Conservation (phyloP, 2,888 invertebrate genomes). For the Vanessa cardui region DNA sequence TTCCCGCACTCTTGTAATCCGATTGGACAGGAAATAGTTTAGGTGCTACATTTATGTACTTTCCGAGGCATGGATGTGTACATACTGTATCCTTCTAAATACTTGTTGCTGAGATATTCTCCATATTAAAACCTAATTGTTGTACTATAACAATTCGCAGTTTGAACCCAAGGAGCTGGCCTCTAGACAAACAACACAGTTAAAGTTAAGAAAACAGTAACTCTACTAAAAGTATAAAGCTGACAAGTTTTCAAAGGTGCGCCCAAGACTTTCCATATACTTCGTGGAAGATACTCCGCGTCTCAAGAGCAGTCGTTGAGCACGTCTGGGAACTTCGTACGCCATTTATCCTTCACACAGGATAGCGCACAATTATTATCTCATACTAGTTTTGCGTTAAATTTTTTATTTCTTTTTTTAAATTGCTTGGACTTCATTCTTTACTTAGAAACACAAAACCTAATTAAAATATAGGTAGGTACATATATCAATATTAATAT, state of each 20-base stretch:
- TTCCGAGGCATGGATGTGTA: too few species aligned
- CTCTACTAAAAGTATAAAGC: neutral
- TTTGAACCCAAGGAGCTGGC: too few species aligned
- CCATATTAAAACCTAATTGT: too few species aligned
- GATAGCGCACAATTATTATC: neutral
- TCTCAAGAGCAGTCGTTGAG: slow-evolving; percentile 26
- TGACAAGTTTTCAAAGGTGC: neutral
- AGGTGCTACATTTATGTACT: too few species aligned
- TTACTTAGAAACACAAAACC: neutral
- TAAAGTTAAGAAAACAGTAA: neutral
- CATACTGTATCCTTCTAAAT: too few species aligned
- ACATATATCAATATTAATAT: too few species aligned
- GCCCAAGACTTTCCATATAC: neutral
- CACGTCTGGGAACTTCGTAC: slow-evolving; percentile 14
- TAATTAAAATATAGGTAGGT: too few species aligned
- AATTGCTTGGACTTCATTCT: neutral
- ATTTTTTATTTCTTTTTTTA: neutral
- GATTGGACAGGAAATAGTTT: too few species aligned
- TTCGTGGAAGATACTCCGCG: neutral
- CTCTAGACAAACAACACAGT: too few species aligned
- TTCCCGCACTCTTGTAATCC: too few species aligned
- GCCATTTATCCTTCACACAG: slow-evolving; percentile 2
- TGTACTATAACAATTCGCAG: too few species aligned
- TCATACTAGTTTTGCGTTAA: slow-evolving; percentile 1
- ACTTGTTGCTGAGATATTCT: too few species aligned